Percentiles rank a stretch among this genome's conserved stretches.
These are phyloP conservation scores for Pseudoatta argentina DNA, from an alignment of 1,140 invertebrate species.

Conservation along the genomic window DNA sequence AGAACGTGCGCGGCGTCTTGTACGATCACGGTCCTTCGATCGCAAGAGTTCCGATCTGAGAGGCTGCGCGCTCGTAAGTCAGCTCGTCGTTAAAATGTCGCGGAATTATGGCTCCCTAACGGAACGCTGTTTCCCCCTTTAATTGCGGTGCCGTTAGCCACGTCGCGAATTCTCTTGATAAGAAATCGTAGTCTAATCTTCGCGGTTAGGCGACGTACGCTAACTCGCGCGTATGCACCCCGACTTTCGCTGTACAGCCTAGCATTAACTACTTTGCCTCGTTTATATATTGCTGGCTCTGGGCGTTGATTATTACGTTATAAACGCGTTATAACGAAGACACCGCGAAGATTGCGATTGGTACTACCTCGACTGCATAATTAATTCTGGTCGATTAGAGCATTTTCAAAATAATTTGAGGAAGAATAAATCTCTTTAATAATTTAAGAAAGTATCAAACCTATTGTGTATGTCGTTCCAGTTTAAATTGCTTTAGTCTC, in stretches of 20 bases:
- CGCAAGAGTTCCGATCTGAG: neutral
- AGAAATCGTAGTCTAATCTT: slow-evolving; percentile 66
- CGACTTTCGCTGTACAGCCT: slow-evolving; percentile 60
- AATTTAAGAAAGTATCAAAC: neutral
- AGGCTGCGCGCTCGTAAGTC: neutral
- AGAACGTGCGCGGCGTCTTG: too few species aligned
- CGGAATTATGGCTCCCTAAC: slow-evolving; percentile 49
- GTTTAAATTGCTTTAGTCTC: slow-evolving; percentile 48
- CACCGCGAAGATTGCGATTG: slow-evolving; percentile 31
- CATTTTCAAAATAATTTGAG: neutral
- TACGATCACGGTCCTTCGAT: neutral
- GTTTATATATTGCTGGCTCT: slow-evolving; percentile 66
- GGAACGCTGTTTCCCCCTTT: slow-evolving; percentile 33
- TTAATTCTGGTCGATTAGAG: slow-evolving; percentile 64
- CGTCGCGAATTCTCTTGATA: slow-evolving; percentile 14
- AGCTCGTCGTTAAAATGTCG: slow-evolving; percentile 29
- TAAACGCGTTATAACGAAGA: slow-evolving; percentile 58
- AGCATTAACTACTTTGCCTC: slow-evolving; percentile 73
- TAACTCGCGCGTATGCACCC: slow-evolving; percentile 70
- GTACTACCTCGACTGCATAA: slow-evolving; percentile 58
- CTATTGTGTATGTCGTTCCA: slow-evolving; percentile 15
- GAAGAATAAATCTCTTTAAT: neutral
- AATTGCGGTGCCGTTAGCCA: slow-evolving; percentile 37
- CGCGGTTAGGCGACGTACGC: slow-evolving; percentile 39
- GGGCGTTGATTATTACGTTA: slow-evolving; percentile 70